Base-by-base conservation (phyloP, 2,113 vertebrate species). In the Hymenochirus boettgeri region DNA sequence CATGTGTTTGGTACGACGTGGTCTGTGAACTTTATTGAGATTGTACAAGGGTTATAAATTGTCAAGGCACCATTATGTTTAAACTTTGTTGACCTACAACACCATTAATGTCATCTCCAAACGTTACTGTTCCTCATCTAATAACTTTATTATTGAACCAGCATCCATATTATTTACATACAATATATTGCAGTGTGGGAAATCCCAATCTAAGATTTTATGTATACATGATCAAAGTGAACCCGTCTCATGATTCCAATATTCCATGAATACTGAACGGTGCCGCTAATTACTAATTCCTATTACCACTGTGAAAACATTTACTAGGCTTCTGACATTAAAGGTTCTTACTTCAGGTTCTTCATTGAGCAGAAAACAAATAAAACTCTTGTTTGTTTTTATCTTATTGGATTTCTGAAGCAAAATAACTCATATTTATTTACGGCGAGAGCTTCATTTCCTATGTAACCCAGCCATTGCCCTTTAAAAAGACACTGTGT, bases 351-450 rank as follows among this genome's bases (percentile, higher is more conserved):
- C 39, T 15, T 42, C 39, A 9, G 39, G n/a, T 42, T 42, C 39
- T 42, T 17, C n/a, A 7, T 15, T 2, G 39, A 5, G n/a, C 39
- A 42, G 39, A 42, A 42, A 42, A 42, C 39, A 42, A 42, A 42
- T 42, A 42, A 42, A 42, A 42, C 13, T 42, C 15, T 12, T 42
- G 17, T 42, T 42, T 42, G 39, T 42, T 42, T 42, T n/a, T 42
- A 42, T n/a, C 39, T 42, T 42, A 42, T 42, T 42, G 39, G 39
- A 42, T 42, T 42, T 42, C 39, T 42, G 39, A 42, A 42, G 39
- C 39, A 42, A 42, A 42, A 42, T 17, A 42, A 42, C 39, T 42
- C 39, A 42, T 42, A 42, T 42, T 42, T 42, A 42, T 42, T 42
- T 42, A 42, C n/a, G 39, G 39, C 10, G 39, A 15, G 39, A 6